phyloP scores from a whole-genome alignment of 2,888 invertebrate genomes.

The Dicyrtomina minuta region DNA sequence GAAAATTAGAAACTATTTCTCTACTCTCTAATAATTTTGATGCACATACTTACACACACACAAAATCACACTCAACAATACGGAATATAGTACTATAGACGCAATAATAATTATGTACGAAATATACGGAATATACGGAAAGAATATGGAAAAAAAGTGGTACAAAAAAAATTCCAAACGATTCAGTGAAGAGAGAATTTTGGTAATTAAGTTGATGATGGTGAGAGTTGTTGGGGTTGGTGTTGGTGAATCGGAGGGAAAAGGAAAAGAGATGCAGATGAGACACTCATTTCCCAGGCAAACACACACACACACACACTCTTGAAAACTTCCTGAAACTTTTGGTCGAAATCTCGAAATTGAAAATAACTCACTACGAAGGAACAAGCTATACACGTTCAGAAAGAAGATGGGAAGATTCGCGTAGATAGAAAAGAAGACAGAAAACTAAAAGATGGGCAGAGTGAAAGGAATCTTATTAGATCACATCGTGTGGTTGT shows the following conservation, averaged over 20 bases:
- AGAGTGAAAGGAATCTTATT: background rate
- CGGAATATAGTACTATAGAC: too few relatives aligned
- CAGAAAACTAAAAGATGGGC: background rate
- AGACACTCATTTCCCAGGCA: slow-evolving; percentile 18
- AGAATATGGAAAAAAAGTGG: background rate
- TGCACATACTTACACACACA: too few relatives aligned
- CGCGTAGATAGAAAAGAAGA: too few relatives aligned
- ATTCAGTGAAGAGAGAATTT: background rate
- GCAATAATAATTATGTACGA: too few relatives aligned
- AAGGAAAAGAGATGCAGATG: too few relatives aligned
- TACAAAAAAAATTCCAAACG: background rate
- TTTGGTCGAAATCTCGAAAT: slow-evolving; percentile 22
- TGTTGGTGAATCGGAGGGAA: background rate
- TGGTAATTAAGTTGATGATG: background rate
- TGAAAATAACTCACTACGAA: background rate
- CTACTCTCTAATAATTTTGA: too few relatives aligned
- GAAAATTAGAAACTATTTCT: too few relatives aligned
- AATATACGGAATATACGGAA: background rate
- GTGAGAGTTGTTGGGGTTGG: background rate
- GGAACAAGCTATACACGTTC: background rate
- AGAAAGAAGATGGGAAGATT: background rate
- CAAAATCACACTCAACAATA: too few relatives aligned
- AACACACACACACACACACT: slow-evolving; percentile 16
- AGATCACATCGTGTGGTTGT: too few relatives aligned
- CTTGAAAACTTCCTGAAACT: slow-evolving; percentile 27